Base-by-base conservation (phyloP, 2,888 invertebrate species). In the Cremastobaeus sp. region DNA sequence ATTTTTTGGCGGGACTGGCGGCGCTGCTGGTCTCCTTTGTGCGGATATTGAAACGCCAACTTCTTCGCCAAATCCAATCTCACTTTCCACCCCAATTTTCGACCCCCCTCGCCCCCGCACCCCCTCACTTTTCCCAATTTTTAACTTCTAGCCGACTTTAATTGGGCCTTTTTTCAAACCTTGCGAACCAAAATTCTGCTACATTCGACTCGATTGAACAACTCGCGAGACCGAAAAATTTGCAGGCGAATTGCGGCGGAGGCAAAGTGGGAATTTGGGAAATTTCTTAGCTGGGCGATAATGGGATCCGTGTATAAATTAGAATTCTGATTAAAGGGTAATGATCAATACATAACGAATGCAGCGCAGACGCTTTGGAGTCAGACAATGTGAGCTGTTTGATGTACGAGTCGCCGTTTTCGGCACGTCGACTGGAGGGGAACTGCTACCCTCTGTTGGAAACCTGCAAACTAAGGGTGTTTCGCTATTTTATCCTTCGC, bases 251-350 rank as follows among this genome's bases (percentile, higher is more conserved):
- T 64, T 52, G 74, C 76, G 68, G 65, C 14, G 5, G 54, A 12
- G 25, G 52, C 55, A 47, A 76, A n/a, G n/a, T n/a, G n/a, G n/a
- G n/a, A n/a, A n/a, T n/a, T n/a, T n/a, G n/a, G n/a, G n/a, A n/a
- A n/a, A n/a, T n/a, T n/a, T n/a, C n/a, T n/a, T n/a, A n/a, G n/a
- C n/a, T n/a, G n/a, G n/a, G n/a, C 76, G 78, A 81, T 81, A 73
- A 77, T 76, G 76, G 76, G 76, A 78, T 75, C 83, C 81, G 82
- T 82, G 84, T 85, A 83, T 79, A 84, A 87, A 85, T 86, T 83
- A 85, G 80, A 85, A 83, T 85, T 86, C 82, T 82, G 83, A 85
- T 84, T 84, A 72, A 86, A 86, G 84, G 84, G 85, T 86, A 86
- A 87, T 86, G 86, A 87, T 87, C 87, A 86, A 87, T 87, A 87